Base-by-base conservation (phyloP, 2,797 vertebrate genomes). In the Epinephelus awoara region DNA sequence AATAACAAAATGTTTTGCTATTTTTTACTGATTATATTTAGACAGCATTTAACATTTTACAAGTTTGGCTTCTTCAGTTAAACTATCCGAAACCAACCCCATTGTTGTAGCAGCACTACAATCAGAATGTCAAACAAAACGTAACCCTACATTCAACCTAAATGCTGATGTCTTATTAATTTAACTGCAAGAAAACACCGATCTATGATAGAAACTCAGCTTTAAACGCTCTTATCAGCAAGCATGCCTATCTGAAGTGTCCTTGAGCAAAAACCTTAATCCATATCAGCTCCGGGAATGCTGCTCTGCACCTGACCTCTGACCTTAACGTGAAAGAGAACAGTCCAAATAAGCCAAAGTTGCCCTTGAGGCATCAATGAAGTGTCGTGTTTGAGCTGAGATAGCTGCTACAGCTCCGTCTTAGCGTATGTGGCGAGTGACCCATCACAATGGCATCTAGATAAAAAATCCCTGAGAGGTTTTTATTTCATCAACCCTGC, bases 281-380 rank as follows among this genome's bases (percentile, higher is more conserved):
- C 79, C 55, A 47, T 0, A 54, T 75, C 62, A 50, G 76, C 71
- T 55, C 11, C 21, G 21, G 29, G 38, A 73, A 69, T 10, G 67
- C 59, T 3, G 63, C 72, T 51, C 42, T 49, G 74, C 64, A 21
- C 54, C 61, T 59, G 67, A 85, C 72, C 83, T 80, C 46, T 46
- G 72, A 85, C 67, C 79, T 47, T 6, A 27, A 46, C 0, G 8
- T 46, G 42, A 52, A 71, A 27, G 23, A 66, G 64, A 52, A 62
- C 0, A 3, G 55, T 18, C 4, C 9, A 27, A 44, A 17, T 38
- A 57, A 18, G 6, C 18, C 3, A 11, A 18, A 51, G 46, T 6
- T 51, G 63, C 38, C 63, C 59, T 57, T 19, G 14, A 14, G 34
- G 65, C n/a, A 6, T 52, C 21, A 64, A 38, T 6, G 21, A 66